Evolutionary conservation across 2,888 invertebrate species (phyloP).

Genomic region (Caenorhabditis afra): DNA sequence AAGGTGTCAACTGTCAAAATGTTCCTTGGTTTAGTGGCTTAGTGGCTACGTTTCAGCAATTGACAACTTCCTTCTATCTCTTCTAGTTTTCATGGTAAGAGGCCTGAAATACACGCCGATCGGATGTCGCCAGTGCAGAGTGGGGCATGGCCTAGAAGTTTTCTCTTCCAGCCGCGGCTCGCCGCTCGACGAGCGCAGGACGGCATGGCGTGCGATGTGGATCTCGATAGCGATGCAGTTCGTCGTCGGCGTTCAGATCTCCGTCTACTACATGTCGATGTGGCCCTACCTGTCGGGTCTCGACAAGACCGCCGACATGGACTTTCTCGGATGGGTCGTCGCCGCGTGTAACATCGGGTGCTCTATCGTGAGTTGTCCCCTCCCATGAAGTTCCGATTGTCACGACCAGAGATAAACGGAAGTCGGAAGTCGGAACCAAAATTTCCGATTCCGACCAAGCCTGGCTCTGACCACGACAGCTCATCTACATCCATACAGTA

Average conservation of each 20-base stretch:
- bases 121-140: no score
- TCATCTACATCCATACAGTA: neutral
- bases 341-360: slow-evolving; percentile 63
- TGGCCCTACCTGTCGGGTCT: slow-evolving; percentile 65
- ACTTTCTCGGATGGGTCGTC: slow-evolving; percentile 66
- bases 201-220: slow-evolving; percentile 66
- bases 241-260: slow-evolving; percentile 62
- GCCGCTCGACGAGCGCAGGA: slow-evolving; percentile 36
- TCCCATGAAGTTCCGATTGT: no score
- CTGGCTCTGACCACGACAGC: no score
- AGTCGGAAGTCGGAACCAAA: no score
- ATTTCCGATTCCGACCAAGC: no score
- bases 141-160: neutral
- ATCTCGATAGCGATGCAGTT: slow-evolving; percentile 63
- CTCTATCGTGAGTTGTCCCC: slow-evolving; percentile 46
- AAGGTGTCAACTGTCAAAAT: no score
- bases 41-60: no score
- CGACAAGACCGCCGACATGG: slow-evolving; percentile 49
- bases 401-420: no score
- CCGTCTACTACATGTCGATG: slow-evolving; percentile 68
- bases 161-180: slow-evolving; percentile 39
- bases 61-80: no score
- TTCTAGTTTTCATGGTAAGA: no score
- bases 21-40: no score
- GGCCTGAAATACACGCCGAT: no score